phyloP scores from a whole-genome alignment of 2,797 vertebrate genomes.

The Taeniopygia guttata region DNA sequence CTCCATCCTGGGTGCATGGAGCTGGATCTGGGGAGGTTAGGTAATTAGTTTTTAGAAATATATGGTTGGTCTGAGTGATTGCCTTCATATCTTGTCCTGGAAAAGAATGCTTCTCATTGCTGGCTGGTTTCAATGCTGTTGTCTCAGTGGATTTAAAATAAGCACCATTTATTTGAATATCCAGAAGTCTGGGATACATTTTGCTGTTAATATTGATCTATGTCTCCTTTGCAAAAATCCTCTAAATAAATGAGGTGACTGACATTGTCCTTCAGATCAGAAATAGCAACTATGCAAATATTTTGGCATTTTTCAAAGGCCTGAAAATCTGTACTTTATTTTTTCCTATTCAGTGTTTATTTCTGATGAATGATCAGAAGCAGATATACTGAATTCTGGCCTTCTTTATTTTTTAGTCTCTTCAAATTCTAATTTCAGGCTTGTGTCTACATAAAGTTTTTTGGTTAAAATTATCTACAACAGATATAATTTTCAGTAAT shows the following conservation, averaged over 20 bases:
- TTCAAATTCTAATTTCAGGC: not conserved
- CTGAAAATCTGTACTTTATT: not conserved
- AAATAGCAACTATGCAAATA: not conserved
- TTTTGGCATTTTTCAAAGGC: not conserved
- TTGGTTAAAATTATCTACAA: not conserved
- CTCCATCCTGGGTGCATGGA: not conserved
- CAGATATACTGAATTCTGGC: not conserved
- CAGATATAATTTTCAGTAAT: not conserved
- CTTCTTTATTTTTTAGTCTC: not conserved
- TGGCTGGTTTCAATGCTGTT: not conserved
- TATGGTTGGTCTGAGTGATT: not conserved
- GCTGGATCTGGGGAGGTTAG: not conserved
- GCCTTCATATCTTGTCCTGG: not conserved
- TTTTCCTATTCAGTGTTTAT: not conserved
- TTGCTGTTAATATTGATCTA: not conserved
- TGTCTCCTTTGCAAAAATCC: not conserved
- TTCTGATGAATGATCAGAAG: not conserved
- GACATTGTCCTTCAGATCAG: not conserved
- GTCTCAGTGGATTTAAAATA: not conserved
- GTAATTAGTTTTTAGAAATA: not conserved
- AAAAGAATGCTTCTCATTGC: not conserved
- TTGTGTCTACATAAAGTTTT: not conserved
- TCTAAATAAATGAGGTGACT: not conserved
- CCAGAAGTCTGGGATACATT: not conserved
- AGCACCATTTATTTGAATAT: not conserved